These are phyloP conservation scores for Gerris lacustris DNA, from an alignment of 2,888 invertebrate species.

Conservation along the genomic window DNA sequence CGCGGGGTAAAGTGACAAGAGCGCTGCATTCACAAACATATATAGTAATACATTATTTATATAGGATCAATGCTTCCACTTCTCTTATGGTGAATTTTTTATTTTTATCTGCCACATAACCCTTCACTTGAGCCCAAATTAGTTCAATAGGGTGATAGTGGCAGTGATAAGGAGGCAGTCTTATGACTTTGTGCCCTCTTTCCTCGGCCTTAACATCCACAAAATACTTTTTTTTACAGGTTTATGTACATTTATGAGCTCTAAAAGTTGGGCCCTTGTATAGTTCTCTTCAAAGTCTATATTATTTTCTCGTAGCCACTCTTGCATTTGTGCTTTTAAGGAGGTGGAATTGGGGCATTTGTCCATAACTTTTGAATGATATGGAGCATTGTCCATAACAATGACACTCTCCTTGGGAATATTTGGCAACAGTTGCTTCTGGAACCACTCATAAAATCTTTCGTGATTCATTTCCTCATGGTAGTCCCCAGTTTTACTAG, in stretches of 20 bases:
- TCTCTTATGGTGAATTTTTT: slow-evolving; percentile 7
- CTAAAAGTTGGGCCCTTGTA: slow-evolving; percentile 8
- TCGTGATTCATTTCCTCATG: slow-evolving; percentile 18
- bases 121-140: neutral
- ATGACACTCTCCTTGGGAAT: slow-evolving; percentile 11
- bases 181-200: neutral
- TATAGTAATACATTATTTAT: no score
- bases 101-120: slow-evolving; percentile 8
- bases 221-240: neutral
- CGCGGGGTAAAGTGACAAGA: no score
- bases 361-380: slow-evolving; percentile 9
- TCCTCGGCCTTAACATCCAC: neutral
- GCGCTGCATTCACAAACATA: neutral
- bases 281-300: slow-evolving; percentile 5
- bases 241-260: neutral
- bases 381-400: slow-evolving; percentile 21
- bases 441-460: slow-evolving; percentile 18
- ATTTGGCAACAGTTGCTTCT: slow-evolving; percentile 8
- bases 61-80: neutral
- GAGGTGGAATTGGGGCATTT: slow-evolving; percentile 9
- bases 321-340: slow-evolving; percentile 4
- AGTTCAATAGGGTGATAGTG: neutral
- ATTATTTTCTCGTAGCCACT: slow-evolving; percentile 6
- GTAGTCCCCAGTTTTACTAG: slow-evolving; percentile 15
- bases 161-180: neutral